Percentiles rank a stretch among this genome's conserved stretches.
These are phyloP conservation scores for Strigamia transsilvanica DNA, from an alignment of 2,888 invertebrate genomes.

Conservation along the genomic window DNA sequence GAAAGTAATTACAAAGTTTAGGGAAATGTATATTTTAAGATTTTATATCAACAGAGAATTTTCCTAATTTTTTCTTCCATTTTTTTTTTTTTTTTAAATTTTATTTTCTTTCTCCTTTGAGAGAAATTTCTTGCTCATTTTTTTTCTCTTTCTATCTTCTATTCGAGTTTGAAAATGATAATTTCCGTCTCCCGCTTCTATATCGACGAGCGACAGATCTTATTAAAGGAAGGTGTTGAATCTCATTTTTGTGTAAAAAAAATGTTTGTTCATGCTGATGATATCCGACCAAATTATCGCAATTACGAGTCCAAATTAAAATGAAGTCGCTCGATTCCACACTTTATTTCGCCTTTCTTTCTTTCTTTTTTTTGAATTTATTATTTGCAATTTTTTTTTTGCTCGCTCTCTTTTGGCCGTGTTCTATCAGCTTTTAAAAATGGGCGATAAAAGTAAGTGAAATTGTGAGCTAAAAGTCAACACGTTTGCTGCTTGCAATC, in stretches of 20 bases:
- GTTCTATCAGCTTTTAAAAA: neutral
- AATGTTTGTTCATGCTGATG: constrained; percentile 52
- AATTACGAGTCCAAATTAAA: constrained; percentile 53
- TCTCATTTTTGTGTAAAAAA: constrained; percentile 39
- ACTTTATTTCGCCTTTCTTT: neutral
- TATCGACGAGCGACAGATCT: constrained; percentile 44
- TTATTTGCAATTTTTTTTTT: neutral
- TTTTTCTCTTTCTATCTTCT: neutral
- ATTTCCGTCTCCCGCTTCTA: constrained; percentile 10
- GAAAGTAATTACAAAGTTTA: constrained; percentile 41
- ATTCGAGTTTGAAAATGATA: neutral
- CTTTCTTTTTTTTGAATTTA: neutral
- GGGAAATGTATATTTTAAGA: constrained; percentile 23
- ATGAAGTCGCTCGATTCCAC: constrained; percentile 41
- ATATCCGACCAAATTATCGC: constrained; percentile 53
- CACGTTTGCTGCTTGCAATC: constrained; percentile 20
- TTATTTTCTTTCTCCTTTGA: neutral
- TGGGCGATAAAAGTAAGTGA: constrained; percentile 31
- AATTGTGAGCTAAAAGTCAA: constrained; percentile 39
- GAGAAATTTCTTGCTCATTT: neutral
- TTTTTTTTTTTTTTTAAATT: too few relatives aligned
- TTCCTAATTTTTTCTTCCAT: neutral
- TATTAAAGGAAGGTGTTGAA: constrained; percentile 44
- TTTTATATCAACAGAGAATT: constrained; percentile 31
- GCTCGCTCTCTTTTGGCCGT: neutral